Conservation (phyloP, 2,113 vertebrate species). For the Bungarus multicinctus region DNA sequence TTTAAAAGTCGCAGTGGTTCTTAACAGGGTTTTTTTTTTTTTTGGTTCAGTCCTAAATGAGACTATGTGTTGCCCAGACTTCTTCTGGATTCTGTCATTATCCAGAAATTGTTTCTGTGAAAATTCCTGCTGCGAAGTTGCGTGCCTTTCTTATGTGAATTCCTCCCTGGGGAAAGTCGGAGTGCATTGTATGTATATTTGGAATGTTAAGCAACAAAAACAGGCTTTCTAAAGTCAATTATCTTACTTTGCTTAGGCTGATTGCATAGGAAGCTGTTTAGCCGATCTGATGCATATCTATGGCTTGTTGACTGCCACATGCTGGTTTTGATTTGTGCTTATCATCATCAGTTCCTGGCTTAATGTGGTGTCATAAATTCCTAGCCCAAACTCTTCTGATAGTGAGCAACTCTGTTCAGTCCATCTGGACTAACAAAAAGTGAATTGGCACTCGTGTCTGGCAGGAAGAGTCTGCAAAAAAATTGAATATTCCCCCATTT, state of each 20-base stretch:
- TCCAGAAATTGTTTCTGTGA: not conserved
- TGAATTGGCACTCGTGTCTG: too few relatives aligned
- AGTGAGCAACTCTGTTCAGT: slow-evolving; percentile 36
- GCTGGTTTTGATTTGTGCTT: slow-evolving; percentile 40
- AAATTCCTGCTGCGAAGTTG: not conserved
- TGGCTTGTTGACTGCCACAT: slow-evolving; percentile 31
- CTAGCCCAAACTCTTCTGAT: slow-evolving; percentile 12
- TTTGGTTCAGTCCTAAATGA: not conserved
- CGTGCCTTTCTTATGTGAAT: not conserved
- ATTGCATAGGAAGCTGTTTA: slow-evolving; percentile 19
- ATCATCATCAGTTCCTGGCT: slow-evolving; percentile 23
- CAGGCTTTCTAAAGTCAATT: not conserved
- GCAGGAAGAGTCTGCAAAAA: not conserved
- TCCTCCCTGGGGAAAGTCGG: not conserved
- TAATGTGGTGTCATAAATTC: slow-evolving; percentile 23
- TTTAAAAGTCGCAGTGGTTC: not conserved
- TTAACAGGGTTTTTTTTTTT: not conserved
- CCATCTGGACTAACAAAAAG: not conserved
- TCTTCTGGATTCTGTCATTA: not conserved
- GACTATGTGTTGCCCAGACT: not conserved
- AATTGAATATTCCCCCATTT: not conserved
- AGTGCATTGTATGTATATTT: not conserved
- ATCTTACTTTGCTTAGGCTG: not conserved
- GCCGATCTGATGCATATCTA: slow-evolving; percentile 17
- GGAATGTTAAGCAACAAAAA: not conserved